Percentiles rank a stretch among this genome's conserved stretches.
Evolutionary conservation across 2,797 vertebrate genomes (phyloP).

Genomic region (Alauda arvensis): DNA sequence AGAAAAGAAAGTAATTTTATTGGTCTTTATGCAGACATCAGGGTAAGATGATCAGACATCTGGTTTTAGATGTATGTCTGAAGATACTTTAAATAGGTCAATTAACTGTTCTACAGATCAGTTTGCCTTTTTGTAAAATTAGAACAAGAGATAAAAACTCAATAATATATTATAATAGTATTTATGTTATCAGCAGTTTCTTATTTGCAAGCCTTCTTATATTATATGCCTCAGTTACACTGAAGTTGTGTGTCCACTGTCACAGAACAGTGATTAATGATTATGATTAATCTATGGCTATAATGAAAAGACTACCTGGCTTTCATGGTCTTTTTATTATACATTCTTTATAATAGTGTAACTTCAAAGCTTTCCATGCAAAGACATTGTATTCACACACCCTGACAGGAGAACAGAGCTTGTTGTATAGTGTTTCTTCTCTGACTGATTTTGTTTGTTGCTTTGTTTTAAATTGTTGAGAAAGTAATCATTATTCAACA

Average conservation of each 20-base stretch:
- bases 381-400: neutral
- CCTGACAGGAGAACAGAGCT: neutral
- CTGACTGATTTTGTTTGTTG: neutral
- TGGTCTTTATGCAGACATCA: neutral
- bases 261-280: neutral
- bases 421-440: neutral
- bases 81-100: conserved; percentile 18
- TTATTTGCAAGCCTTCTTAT: neutral
- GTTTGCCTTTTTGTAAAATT: neutral
- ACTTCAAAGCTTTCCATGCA: conserved; percentile 6
- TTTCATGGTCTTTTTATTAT: neutral
- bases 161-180: neutral
- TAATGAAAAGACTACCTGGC: neutral
- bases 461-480: neutral
- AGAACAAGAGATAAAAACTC: neutral
- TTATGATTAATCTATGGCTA: neutral
- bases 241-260: neutral
- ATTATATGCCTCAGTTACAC: neutral
- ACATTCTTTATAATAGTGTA: neutral
- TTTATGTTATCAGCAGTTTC: neutral
- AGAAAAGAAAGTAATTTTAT: neutral
- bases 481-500: neutral
- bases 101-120: neutral
- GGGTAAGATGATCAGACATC: conserved; percentile 5
- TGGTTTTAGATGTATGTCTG: neutral